Percentiles rank a stretch among this genome's conserved stretches.
These are phyloP conservation scores for Drosophila teissieri DNA, from an alignment of 1,140 invertebrate species.

Conservation along the genomic window DNA sequence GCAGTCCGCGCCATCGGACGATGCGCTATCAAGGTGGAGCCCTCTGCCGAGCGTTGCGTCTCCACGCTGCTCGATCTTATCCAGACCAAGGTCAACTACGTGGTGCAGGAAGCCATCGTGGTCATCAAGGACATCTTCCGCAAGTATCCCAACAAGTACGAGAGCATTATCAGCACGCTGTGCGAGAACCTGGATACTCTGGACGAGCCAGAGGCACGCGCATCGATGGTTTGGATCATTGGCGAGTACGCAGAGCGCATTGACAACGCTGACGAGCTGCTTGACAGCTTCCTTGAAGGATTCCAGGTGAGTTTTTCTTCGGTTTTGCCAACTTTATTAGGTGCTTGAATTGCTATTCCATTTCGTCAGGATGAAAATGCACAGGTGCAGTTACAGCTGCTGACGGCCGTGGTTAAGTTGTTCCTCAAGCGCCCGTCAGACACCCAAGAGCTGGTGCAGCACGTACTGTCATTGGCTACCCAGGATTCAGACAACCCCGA, in stretches of 20 bases:
- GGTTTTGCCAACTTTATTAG: background rate
- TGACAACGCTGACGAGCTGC: slow-evolving; percentile 99
- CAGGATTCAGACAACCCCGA: slow-evolving; percentile 99
- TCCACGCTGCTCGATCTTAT: slow-evolving; percentile 99
- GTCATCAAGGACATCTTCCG: slow-evolving; percentile 99
- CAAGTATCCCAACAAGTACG: slow-evolving; percentile 99
- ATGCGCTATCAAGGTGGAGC: slow-evolving; percentile 99
- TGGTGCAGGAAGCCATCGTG: slow-evolving; percentile 99
- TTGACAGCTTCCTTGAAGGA: slow-evolving; percentile 99
- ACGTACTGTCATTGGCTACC: slow-evolving; percentile 95
- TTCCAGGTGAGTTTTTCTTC: slow-evolving; percentile 88
- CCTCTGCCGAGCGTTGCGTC: slow-evolving; percentile 98
- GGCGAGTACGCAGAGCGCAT: slow-evolving; percentile 99
- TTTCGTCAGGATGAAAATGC: slow-evolving; percentile 94
- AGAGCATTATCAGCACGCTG: slow-evolving; percentile 99
- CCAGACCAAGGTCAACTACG: slow-evolving; percentile 99
- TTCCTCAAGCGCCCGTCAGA: slow-evolving; percentile 99
- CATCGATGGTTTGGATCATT: slow-evolving; percentile 99
- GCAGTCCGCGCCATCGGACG: slow-evolving; percentile 98
- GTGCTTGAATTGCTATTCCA: background rate
- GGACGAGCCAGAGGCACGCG: slow-evolving; percentile 99
- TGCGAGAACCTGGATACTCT: slow-evolving; percentile 99
- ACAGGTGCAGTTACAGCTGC: slow-evolving; percentile 98
- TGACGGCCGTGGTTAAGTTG: slow-evolving; percentile 99
- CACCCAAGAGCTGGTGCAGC: slow-evolving; percentile 98